Base-by-base conservation (phyloP, 2,797 vertebrate genomes). In the Brotula barbata region DNA sequence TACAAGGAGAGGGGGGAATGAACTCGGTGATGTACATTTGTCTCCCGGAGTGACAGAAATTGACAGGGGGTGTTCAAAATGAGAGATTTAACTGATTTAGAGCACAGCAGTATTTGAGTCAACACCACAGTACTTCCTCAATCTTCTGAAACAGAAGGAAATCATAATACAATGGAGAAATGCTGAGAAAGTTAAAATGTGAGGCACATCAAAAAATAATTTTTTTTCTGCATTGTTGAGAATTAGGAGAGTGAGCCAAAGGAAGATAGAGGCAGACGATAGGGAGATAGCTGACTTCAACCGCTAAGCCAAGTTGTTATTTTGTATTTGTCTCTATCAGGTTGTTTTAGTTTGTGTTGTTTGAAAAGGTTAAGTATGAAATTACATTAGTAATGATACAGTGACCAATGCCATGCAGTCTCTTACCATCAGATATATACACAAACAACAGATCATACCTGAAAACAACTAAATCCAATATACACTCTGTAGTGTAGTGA, bases 11-110 rank as follows among this genome's bases (percentile, higher is more conserved):
- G 77, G 74, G 85, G 77, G 82, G 86, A 73, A 71, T 71, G 75
- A 83, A 88, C 86, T 84, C 55, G 57, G 78, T 79, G 87, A 85
- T 72, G 71, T 87, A 86, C 90, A 86, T 85, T 86, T 80, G 77
- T 92, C 89, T 92, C 89, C 86, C 52, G 75, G 87, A 89, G 89
- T 92, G 89, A 90, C 88, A 88, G 83, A 89, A 90, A 88, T 86
- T 85, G 77, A 84, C 61, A 58, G 85, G 83, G 81, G 89, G 89
- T 73, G 86, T 80, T 83, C 68, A 86, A 86, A 88, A 87, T 86
- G 81, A 78, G 82, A 89, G 90, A 91, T 92, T 79, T 83, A 86
- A 83, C 87, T 91, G 91, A 92, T 93, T 86, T 88, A 83, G 88
- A 86, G 85, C 75, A 78, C 74, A 78, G 72, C 64, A 39, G 74